Evolutionary conservation across 2,113 vertebrate genomes (phyloP).

Genomic region (Myotis brandtii): DNA sequence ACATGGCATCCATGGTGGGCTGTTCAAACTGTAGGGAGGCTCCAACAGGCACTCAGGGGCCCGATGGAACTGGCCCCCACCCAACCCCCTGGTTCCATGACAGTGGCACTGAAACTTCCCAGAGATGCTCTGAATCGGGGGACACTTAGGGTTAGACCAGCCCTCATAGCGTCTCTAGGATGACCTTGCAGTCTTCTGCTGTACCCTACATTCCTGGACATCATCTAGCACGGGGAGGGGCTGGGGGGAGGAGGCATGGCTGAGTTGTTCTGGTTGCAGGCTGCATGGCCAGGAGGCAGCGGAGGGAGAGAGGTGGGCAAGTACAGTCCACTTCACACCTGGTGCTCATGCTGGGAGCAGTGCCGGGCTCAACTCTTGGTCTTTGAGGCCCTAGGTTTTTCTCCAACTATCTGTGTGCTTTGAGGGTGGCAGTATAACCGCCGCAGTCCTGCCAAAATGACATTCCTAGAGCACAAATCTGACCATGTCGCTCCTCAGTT

Average conservation of each 20-base stretch:
- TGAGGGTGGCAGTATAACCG: neutral
- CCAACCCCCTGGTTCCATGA: neutral
- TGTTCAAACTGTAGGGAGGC: neutral
- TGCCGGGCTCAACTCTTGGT: accelerated
- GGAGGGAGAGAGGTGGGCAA: neutral
- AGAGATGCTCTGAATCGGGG: neutral
- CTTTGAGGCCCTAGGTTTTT: neutral
- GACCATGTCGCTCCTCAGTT: neutral
- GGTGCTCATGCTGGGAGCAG: accelerated
- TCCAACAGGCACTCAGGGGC: too few relatives aligned
- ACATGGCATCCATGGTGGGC: accelerated
- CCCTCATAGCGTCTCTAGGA: neutral
- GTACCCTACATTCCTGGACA: neutral
- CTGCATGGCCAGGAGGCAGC: accelerated
- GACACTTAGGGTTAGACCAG: neutral
- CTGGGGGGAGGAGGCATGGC: too few relatives aligned
- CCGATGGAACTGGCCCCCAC: too few relatives aligned
- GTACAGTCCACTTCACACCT: neutral
- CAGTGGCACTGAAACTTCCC: neutral
- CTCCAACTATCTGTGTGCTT: neutral
- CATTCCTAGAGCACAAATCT: neutral
- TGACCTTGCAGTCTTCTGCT: neutral
- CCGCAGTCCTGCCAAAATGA: neutral
- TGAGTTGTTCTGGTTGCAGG: neutral
- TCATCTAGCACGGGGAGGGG: too few relatives aligned